These are phyloP conservation scores for Drosophila birchii DNA, from an alignment of 2,888 invertebrate species.

Conservation along the genomic window DNA sequence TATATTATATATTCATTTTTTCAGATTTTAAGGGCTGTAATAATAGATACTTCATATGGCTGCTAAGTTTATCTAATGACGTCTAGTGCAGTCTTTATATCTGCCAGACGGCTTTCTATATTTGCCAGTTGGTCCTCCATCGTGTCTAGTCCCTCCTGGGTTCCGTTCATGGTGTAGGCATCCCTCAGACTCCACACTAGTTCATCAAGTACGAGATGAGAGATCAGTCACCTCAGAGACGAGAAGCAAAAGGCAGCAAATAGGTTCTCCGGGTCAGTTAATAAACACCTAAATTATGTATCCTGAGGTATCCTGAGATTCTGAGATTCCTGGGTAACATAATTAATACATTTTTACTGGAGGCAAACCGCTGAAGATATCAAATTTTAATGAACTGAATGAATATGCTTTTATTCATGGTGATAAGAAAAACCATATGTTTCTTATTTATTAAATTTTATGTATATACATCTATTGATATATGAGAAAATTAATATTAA, in stretches of 20 bases:
- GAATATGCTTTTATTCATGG: neutral
- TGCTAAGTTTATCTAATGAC: neutral
- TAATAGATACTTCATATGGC: neutral
- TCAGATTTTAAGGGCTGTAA: too few species aligned
- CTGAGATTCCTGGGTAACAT: too few species aligned
- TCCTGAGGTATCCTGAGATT: neutral
- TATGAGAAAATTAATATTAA: too few species aligned
- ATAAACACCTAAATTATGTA: neutral
- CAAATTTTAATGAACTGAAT: neutral
- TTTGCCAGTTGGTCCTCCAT: neutral
- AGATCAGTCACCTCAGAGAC: too few species aligned
- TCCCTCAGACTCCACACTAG: neutral
- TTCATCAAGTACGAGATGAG: neutral
- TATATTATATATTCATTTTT: too few species aligned
- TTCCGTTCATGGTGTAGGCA: neutral
- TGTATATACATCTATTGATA: too few species aligned
- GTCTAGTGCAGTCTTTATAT: neutral
- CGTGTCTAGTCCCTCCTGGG: constrained; percentile 4
- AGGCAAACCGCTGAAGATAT: neutral
- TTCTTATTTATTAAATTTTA: too few species aligned
- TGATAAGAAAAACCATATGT: neutral
- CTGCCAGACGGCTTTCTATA: neutral
- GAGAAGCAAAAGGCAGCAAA: too few species aligned
- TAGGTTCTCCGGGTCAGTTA: too few species aligned
- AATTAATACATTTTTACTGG: neutral